phyloP scores from a whole-genome alignment of 2,888 invertebrate genomes.

The Heliconius aoede region DNA sequence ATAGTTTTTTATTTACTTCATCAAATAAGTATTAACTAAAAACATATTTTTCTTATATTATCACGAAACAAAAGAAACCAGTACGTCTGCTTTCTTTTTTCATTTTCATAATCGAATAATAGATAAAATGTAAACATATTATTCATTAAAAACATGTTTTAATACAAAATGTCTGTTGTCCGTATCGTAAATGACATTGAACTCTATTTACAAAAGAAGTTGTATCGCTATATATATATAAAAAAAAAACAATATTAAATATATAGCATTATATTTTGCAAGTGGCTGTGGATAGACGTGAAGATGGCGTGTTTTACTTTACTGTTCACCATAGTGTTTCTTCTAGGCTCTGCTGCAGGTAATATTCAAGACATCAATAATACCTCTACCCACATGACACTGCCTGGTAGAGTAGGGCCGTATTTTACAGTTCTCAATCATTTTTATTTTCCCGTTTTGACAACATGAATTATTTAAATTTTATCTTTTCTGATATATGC shows the following conservation, averaged over 20 bases:
- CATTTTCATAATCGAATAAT: not conserved
- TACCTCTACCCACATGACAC: not conserved
- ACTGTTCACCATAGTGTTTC: constrained; percentile 22
- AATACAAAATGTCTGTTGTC: not conserved
- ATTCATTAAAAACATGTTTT: constrained; percentile 6
- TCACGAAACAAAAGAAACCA: not conserved
- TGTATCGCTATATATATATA: not conserved
- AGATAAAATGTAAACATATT: constrained; percentile 8
- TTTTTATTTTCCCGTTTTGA: not conserved
- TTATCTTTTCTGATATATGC: not conserved
- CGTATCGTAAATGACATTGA: not conserved
- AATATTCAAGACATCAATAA: not conserved
- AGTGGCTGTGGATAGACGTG: not conserved
- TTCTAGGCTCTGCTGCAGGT: constrained; percentile 29
- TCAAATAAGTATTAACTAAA: not conserved
- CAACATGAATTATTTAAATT: not conserved
- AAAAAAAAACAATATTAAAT: not conserved
- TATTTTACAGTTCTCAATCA: not conserved
- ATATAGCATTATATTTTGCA: constrained; percentile 14
- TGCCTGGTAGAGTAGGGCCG: too few relatives aligned
- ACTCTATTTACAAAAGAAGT: not conserved
- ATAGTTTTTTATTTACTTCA: not conserved
- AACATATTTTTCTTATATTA: constrained; percentile 6
- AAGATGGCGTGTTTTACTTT: constrained; percentile 25
- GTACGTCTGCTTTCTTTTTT: not conserved